Evolutionary conservation across 2,113 vertebrate species (phyloP), one percentile per base, ranked within the genome.

Genomic region (Buteo buteo): DNA sequence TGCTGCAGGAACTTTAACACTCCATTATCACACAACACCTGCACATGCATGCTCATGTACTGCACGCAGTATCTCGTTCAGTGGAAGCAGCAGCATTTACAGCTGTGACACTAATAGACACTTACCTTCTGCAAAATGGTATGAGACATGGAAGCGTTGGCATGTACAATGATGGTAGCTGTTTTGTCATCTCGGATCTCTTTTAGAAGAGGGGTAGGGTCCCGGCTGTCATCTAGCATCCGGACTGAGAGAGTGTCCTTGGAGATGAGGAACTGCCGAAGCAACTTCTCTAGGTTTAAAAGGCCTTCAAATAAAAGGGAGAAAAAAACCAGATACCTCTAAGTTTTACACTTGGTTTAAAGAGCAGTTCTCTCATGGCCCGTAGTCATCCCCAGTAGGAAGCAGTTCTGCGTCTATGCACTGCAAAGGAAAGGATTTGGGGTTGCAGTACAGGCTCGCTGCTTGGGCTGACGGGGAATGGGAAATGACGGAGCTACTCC

Each of bases 151-250:
- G 99, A 99, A 91, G 99, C 99, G 2, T 99, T 99, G 98, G 99
- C 99, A 2, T 99, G 99, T 7, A 99, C 98, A 40, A 99, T 99
- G 97, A 99, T 99, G 77, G 99, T 99, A 82, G 98, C 98, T 3
- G 99, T 99, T 98, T 99, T 99, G 98, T 99, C 99, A 1, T 99
- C 99, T 17, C 99, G 97, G 87, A 99, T 99, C 97, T 99, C 99
- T 96, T 99, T 99, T 34, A 99, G 98, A 40, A 99, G 98, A 0
- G 99, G 99, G 38, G 99, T 99, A 16, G 99, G 99, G 73, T 99
- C 99, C 94, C 99, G 97, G 97, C 98, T 99, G 97, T 99, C 99
- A 36, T 99, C 99, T 81, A 99, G 97, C 99, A 99, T 99, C 96
- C 99, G 99, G 79, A 99, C 99, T 0, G 99, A 99, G 72, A 99